phyloP scores from a whole-genome alignment of 1,140 invertebrate species.

The Atta colombica region DNA sequence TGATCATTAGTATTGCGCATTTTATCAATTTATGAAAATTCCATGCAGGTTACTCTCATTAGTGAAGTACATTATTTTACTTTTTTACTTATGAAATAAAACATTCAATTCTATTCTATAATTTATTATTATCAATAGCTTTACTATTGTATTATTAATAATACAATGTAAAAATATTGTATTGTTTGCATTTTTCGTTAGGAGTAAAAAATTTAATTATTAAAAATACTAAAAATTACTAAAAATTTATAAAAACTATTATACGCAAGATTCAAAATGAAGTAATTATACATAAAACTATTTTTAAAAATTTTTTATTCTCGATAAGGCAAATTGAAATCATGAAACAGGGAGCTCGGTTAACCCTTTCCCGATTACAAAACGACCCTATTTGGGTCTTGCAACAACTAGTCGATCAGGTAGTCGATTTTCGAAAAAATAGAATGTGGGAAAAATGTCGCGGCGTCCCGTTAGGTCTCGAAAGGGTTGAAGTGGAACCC shows the following conservation, averaged over 20 bases:
- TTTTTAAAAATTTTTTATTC: constrained; percentile 18
- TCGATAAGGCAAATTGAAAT: constrained; percentile 14
- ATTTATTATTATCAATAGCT: not conserved
- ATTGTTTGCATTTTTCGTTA: not conserved
- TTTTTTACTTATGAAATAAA: not conserved
- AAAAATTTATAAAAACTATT: constrained; percentile 3
- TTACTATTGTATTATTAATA: too few species aligned
- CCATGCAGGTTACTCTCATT: not conserved
- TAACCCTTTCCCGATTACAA: constrained; percentile 44
- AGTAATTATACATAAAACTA: constrained; percentile 25
- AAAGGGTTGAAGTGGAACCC: constrained; percentile 82
- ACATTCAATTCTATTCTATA: not conserved
- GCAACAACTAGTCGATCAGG: constrained; percentile 74
- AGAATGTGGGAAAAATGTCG: constrained; percentile 84
- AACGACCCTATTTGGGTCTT: constrained; percentile 49
- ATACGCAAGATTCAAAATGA: not conserved
- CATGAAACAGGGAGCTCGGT: constrained; percentile 4
- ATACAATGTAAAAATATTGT: not conserved
- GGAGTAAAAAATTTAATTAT: not conserved
- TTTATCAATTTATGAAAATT: not conserved
- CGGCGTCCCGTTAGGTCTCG: constrained; percentile 80
- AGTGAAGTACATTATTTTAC: constrained; percentile 1
- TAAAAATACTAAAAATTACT: not conserved
- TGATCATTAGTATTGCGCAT: constrained; percentile 2
- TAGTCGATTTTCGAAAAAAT: constrained; percentile 81